Conservation (phyloP, 2,113 vertebrate species). For the Ptyas mucosa region DNA sequence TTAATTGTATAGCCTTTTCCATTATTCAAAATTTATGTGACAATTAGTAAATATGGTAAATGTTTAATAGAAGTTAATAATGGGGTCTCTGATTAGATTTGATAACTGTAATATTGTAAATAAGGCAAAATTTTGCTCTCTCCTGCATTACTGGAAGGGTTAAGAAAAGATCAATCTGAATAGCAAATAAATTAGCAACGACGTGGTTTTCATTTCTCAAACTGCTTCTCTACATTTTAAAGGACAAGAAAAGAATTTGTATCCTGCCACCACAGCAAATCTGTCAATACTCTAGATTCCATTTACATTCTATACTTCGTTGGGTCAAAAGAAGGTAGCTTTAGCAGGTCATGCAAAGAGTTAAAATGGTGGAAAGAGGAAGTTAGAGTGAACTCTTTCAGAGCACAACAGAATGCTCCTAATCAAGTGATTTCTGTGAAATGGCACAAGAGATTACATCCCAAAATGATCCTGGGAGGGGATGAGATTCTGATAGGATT, state of each 20-base stretch:
- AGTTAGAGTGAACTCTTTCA: not conserved
- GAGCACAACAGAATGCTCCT: not conserved
- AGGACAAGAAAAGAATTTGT: constrained; percentile 16
- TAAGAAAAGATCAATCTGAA: constrained; percentile 40
- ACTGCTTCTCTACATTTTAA: constrained; percentile 36
- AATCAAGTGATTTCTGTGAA: not conserved
- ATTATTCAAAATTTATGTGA: not conserved
- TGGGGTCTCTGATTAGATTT: not conserved
- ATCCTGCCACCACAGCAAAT: constrained; percentile 4
- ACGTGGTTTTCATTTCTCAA: constrained; percentile 57
- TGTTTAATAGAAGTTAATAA: not conserved
- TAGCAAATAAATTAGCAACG: not conserved
- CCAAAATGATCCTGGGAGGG: not conserved
- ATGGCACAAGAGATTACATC: not conserved
- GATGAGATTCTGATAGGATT: not conserved
- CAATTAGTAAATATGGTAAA: not conserved
- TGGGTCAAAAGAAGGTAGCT: not conserved
- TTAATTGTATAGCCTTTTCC: not conserved
- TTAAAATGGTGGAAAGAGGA: not conserved
- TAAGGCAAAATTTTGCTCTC: constrained; percentile 43
- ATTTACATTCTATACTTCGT: not conserved
- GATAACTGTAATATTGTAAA: constrained; percentile 49
- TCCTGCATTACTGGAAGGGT: constrained; percentile 43
- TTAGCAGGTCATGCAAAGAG: not conserved
- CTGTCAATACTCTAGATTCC: not conserved